A percentile compares a stretch with the other conserved stretches of the same genome.
Conservation (phyloP, 2,113 vertebrate genomes). For the Grammomys surdaster region DNA sequence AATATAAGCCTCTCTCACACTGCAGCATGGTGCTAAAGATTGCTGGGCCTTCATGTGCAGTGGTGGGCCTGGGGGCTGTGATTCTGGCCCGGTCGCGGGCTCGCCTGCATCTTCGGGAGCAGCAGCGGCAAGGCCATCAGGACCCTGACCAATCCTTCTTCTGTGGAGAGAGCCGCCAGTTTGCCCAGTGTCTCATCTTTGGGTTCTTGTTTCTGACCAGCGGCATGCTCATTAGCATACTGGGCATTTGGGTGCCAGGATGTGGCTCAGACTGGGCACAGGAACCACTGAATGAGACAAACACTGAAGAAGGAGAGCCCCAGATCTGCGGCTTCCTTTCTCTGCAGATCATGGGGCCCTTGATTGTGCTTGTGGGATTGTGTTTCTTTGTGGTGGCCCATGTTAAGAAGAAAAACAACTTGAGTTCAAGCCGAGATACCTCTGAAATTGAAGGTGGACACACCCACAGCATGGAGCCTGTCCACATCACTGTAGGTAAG, state of each 20-base stretch:
- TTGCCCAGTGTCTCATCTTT: conserved; percentile 89
- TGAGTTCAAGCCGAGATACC: conserved; percentile 81
- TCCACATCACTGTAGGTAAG: conserved; percentile 89
- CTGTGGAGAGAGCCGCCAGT: conserved; percentile 88
- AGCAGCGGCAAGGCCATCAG: conserved; percentile 77
- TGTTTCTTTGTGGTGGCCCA: conserved; percentile 90
- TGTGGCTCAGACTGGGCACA: conserved; percentile 81
- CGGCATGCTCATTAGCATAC: conserved; percentile 89
- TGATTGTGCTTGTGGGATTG: conserved; percentile 89
- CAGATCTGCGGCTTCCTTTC: conserved; percentile 88
- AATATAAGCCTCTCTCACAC: conserved; percentile 75
- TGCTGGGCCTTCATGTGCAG: conserved; percentile 84
- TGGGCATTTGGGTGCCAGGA: conserved; percentile 90
- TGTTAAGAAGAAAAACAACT: conserved; percentile 87
- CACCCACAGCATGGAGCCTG: conserved; percentile 77
- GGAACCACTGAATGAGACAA: conserved; percentile 82
- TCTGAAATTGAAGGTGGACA: conserved; percentile 82
- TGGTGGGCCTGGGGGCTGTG: conserved; percentile 84
- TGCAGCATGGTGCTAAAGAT: conserved; percentile 86
- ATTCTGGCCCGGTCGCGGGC: conserved; percentile 88
- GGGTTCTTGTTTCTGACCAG: conserved; percentile 89
- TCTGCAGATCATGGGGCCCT: conserved; percentile 90
- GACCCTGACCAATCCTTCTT: conserved; percentile 82
- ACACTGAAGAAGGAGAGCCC: conserved; percentile 60
- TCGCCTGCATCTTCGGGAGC: conserved; percentile 81